Evolutionary conservation across 2,888 invertebrate species (phyloP), one percentile per base, ranked within the genome.

Genomic region (Clunio marinus): DNA sequence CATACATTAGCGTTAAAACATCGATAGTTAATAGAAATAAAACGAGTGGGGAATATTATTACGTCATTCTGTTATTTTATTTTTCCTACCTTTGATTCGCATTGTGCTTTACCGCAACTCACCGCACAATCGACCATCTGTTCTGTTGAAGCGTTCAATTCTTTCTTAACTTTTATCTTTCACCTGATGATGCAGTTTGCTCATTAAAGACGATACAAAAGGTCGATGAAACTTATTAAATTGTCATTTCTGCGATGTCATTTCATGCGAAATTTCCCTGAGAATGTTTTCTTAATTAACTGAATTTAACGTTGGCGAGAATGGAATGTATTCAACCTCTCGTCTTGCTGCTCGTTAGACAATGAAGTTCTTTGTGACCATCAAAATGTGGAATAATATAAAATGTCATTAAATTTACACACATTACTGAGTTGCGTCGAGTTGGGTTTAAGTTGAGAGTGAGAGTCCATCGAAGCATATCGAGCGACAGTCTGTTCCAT

Each of bases 81-180:
- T 32, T 32, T 32, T 4, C 10, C 10, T 32, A 7, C 32, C 4
- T 32, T 32, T 32, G 10, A 17, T 51, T 51, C 15, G 15, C 13
- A 25, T 59, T 45, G 63, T 63, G 63, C 24, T 25, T 63, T 63
- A 63, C 63, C 37, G 20, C 15, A 10, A 20, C 13, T 7, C 20
- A 35, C 32, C 2, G 15, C n/a, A 17, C 20, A 1, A 41, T 27
- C 22, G 68, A 68, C 59, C 59, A 66, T 66, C 66, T 66, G 66
- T 66, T 66, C 66, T 66, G 45, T 66, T 51, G 32, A 32, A 25
- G 25, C 66, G 27, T 66, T 66, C 27, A 66, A 45, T 51, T 66
- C 66, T 51, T 55, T 66, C 46, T 32, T 55, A 55, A 32, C 8
- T 66, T 51, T 66, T n/a, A n/a, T n/a, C n/a, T n/a, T n/a, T n/a